A percentile compares a stretch with the other conserved stretches of the same genome.
These are phyloP conservation scores for Gymnocheta viridis DNA, from an alignment of 2,888 invertebrate genomes.

Conservation along the genomic window DNA sequence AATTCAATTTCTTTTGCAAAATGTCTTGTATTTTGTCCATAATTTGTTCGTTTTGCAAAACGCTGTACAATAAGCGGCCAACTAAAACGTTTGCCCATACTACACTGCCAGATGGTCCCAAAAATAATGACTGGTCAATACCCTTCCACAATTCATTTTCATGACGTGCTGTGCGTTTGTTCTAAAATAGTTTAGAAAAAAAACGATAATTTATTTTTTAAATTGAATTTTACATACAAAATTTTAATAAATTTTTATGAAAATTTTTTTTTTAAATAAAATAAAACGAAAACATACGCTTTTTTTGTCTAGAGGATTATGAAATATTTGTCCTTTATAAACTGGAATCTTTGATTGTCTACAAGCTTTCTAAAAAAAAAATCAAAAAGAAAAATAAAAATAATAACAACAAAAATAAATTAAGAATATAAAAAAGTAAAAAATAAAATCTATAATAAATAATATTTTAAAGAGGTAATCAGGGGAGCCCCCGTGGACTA, in stretches of 20 bases:
- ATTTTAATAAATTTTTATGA: not conserved
- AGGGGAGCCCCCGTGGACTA: too few species aligned
- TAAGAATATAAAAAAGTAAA: slow-evolving; percentile 16
- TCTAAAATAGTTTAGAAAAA: slow-evolving; percentile 71
- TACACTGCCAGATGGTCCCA: slow-evolving; percentile 81
- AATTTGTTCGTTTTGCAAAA: slow-evolving; percentile 76
- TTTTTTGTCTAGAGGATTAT: slow-evolving; percentile 69
- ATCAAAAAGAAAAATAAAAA: slow-evolving; percentile 65
- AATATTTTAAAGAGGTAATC: too few species aligned
- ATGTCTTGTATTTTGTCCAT: slow-evolving; percentile 80
- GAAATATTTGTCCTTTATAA: slow-evolving; percentile 71
- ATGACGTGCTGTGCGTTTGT: slow-evolving; percentile 78
- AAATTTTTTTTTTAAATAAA: not conserved
- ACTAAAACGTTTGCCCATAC: slow-evolving; percentile 81
- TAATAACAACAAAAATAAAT: slow-evolving; percentile 49
- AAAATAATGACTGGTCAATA: slow-evolving; percentile 80
- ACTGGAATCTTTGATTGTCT: slow-evolving; percentile 78
- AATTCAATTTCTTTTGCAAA: slow-evolving; percentile 80
- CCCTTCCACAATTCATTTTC: slow-evolving; percentile 82
- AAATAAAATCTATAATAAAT: not conserved
- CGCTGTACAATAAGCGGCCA: slow-evolving; percentile 80
- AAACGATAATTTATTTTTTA: not conserved
- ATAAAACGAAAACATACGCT: slow-evolving; percentile 74
- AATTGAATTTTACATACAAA: not conserved
- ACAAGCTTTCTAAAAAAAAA: slow-evolving; percentile 79